Conservation (phyloP, 2,888 invertebrate genomes). For the Acleris emargana region DNA sequence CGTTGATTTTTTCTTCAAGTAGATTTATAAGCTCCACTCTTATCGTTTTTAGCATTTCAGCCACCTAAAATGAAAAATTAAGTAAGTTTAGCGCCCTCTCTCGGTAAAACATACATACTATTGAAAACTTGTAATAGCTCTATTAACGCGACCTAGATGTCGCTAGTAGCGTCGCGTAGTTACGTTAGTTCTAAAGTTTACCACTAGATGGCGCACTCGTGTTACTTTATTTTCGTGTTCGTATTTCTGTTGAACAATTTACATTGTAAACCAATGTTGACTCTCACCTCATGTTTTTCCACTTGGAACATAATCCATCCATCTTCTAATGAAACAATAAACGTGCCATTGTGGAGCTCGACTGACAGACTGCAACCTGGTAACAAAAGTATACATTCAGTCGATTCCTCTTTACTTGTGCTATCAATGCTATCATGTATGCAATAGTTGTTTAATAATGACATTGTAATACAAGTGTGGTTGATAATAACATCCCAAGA, state of each 20-base stretch:
- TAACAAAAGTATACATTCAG: constrained; percentile 47
- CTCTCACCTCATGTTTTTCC: constrained; percentile 87
- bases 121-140: background rate
- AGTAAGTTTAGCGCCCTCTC: constrained; percentile 24
- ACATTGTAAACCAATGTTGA: background rate
- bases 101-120: background rate
- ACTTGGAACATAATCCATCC: constrained; percentile 93
- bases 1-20: constrained; percentile 92
- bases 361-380: constrained; percentile 89
- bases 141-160: background rate
- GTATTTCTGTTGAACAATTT: too few relatives aligned
- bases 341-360: constrained; percentile 88
- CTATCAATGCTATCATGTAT: background rate
- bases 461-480: too few relatives aligned
- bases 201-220: background rate
- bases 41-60: constrained; percentile 91
- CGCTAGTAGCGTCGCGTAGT: background rate
- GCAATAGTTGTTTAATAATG: background rate
- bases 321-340: constrained; percentile 89
- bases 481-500: too few relatives aligned
- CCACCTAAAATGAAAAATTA: constrained; percentile 83
- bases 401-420: background rate
- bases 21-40: constrained; percentile 89
- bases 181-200: background rate
- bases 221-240: background rate